Base-by-base conservation (phyloP, 1,140 invertebrate species). In the Batillaria attramentaria region DNA sequence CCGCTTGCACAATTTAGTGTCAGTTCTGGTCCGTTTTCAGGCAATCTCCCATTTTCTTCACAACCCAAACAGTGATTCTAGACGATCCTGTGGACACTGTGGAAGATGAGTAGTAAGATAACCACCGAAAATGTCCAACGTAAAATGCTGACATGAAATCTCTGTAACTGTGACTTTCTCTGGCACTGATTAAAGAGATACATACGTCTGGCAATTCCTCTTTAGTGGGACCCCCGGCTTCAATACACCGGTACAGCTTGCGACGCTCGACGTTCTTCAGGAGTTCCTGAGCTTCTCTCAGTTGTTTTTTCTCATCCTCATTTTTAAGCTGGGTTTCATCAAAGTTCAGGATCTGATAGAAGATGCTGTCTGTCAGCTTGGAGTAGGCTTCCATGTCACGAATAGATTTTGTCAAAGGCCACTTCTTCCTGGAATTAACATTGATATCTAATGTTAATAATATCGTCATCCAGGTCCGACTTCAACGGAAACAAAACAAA, bases 321-420 rank as follows among this genome's bases (percentile, higher is more conserved):
- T 78, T 80, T n/a, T n/a, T n/a, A n/a, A n/a, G n/a, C n/a, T n/a
- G n/a, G n/a, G n/a, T n/a, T n/a, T n/a, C n/a, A n/a, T n/a, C n/a
- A n/a, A n/a, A n/a, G 24, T 77, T 57, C 18, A 84, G 66, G 46
- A 85, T 85, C 31, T 68, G 68, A 28, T 84, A 65, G 39, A 83
- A 79, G 20, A 85, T 62, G 65, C 50, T 28, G 70, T 85, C 84
- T 6, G 84, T 88, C 39, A 89, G 62, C 39, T 87, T 83, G 6
- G 78, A 78, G 76, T 79, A 88, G 1, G 88, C 88, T 18, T 68
- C 79, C 84, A 88, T 84, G 66, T 89, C 85, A 77, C 88, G 54
- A 31, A 87, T 85, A n/a, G 81, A 68, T 33, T 88, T 80, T 5
- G 81, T n/a, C n/a, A n/a, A n/a, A n/a, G n/a, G n/a, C n/a, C n/a